A percentile compares a stretch with the other conserved stretches of the same genome.
These are phyloP conservation scores for Hirtodrosophila alboralis DNA, from an alignment of 2,888 invertebrate genomes.

Conservation along the genomic window DNA sequence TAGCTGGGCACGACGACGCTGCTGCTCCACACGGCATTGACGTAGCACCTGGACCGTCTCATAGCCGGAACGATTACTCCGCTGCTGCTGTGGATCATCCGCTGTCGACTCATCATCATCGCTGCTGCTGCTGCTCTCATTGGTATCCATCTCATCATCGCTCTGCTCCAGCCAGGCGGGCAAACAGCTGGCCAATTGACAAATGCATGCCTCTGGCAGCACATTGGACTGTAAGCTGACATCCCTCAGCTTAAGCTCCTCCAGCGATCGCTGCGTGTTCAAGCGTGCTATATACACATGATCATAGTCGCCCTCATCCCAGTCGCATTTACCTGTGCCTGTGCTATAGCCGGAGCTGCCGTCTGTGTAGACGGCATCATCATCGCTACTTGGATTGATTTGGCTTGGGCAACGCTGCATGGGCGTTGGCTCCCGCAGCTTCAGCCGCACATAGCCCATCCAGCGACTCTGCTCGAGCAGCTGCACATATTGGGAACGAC, in stretches of 20 bases:
- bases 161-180: slow-evolving; percentile 62
- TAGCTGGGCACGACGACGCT: slow-evolving; percentile 57
- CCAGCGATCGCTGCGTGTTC: slow-evolving; percentile 86
- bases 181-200: slow-evolving; percentile 72
- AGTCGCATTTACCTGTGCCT: slow-evolving; percentile 37
- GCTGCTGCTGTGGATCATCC: slow-evolving; percentile 15
- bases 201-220: slow-evolving; percentile 81
- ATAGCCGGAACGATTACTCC: slow-evolving; percentile 47
- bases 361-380: slow-evolving; percentile 68
- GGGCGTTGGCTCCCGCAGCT: slow-evolving; percentile 72
- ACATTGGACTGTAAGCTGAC: slow-evolving; percentile 60
- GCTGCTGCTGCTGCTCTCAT: background rate
- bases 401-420: slow-evolving; percentile 6
- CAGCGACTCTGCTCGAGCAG: slow-evolving; percentile 78
- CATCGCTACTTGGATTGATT: slow-evolving; percentile 9
- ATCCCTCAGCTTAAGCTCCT: slow-evolving; percentile 64
- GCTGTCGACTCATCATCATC: slow-evolving; percentile 48
- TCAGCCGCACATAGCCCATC: slow-evolving; percentile 82
- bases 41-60: slow-evolving; percentile 72
- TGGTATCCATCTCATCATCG: slow-evolving; percentile 56
- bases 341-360: slow-evolving; percentile 76
- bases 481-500: slow-evolving; percentile 66
- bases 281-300: slow-evolving; percentile 87
- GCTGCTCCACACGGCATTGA: slow-evolving; percentile 67
- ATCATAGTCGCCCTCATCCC: slow-evolving; percentile 76